Conservation (phyloP, 2,888 invertebrate genomes). For the Punctoribates punctum region DNA sequence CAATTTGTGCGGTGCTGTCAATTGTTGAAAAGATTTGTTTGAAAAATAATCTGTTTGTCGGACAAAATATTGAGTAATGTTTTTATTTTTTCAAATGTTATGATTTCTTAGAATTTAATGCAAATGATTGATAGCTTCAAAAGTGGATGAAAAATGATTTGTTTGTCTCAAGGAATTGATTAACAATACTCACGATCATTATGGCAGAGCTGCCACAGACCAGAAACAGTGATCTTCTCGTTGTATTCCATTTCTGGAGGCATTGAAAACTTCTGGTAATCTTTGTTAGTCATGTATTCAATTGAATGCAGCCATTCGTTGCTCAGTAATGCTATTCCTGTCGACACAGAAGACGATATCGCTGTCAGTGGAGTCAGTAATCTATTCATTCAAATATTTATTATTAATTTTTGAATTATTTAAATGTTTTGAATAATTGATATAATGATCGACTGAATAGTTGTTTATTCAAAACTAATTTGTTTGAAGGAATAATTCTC, state of each 20-base stretch:
- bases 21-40: neutral
- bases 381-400: neutral
- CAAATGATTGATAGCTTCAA: neutral
- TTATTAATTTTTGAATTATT: too few relatives aligned
- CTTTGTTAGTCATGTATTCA: constrained; percentile 66
- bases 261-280: constrained; percentile 55
- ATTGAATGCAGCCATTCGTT: constrained; percentile 83
- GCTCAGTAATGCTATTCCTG: constrained; percentile 69
- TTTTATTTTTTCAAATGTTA: neutral
- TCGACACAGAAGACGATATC: constrained; percentile 67
- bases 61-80: neutral
- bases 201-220: constrained; percentile 73
- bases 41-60: neutral
- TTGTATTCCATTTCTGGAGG: constrained; percentile 60
- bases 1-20: constrained; percentile 65
- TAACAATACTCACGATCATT: constrained; percentile 67
- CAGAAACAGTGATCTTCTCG: constrained; percentile 72
- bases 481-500: too few relatives aligned
- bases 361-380: constrained; percentile 60
- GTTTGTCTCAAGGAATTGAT: neutral
- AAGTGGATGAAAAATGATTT: neutral
- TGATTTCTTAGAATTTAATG: too few relatives aligned
- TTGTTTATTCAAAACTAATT: too few relatives aligned
- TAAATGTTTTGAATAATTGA: too few relatives aligned
- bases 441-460: too few relatives aligned